Percentiles rank a stretch among this genome's conserved stretches.
phyloP scores from a whole-genome alignment of 2,888 invertebrate species.

The Fragum whitleyi region DNA sequence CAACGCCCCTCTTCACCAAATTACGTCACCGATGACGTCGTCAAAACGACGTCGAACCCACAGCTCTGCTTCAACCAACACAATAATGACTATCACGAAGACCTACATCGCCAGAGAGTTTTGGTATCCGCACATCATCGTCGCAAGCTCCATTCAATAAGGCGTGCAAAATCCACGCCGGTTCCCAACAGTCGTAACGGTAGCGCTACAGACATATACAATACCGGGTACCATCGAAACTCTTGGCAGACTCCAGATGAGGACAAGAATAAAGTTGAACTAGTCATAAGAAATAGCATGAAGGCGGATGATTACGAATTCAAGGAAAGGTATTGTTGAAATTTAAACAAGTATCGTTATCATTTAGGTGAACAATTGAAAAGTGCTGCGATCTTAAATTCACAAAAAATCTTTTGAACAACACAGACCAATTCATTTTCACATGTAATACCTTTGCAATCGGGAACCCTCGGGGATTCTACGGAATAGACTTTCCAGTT shows the following conservation, averaged over 20 bases:
- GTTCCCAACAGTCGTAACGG: conserved; percentile 24
- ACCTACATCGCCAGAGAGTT: conserved; percentile 62
- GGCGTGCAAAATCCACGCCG: conserved; percentile 55
- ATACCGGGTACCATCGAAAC: conserved; percentile 12
- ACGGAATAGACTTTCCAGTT: no score
- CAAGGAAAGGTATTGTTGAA: conserved; percentile 48
- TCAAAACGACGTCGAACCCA: conserved; percentile 44
- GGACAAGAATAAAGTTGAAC: conserved; percentile 37
- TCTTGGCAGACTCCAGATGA: conserved; percentile 43
- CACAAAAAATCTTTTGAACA: no score
- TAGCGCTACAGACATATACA: conserved; percentile 25
- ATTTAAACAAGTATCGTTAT: neutral
- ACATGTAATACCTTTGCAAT: no score
- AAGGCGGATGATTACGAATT: conserved; percentile 45
- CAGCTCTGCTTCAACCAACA: conserved; percentile 54
- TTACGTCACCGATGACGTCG: conserved; percentile 43
- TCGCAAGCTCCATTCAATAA: conserved; percentile 49
- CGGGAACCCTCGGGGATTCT: no score
- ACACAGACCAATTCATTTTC: no score
- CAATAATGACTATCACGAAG: conserved; percentile 59
- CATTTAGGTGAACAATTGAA: no score
- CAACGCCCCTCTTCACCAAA: conserved; percentile 42
- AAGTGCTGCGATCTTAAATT: no score
- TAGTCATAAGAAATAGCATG: conserved; percentile 47
- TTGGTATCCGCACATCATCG: conserved; percentile 64